Evolutionary conservation across 2,113 vertebrate genomes (phyloP).

Genomic region (Collichthys lucidus): DNA sequence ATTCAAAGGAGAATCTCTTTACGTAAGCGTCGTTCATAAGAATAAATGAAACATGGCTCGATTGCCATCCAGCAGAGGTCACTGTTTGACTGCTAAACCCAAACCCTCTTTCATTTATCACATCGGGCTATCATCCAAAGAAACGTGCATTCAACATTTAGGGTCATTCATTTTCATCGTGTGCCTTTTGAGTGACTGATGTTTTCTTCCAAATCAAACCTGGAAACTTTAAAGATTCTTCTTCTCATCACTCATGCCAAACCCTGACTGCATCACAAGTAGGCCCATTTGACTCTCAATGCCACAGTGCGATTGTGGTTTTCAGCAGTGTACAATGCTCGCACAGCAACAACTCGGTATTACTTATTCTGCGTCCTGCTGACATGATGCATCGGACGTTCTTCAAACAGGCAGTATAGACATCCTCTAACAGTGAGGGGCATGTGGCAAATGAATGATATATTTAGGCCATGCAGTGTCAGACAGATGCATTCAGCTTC

Average conservation of each 20-base stretch:
- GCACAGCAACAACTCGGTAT: not conserved
- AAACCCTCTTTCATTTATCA: conserved; percentile 3
- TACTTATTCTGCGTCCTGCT: not conserved
- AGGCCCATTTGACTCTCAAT: not conserved
- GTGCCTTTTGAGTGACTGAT: not conserved
- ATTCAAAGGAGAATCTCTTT: not conserved
- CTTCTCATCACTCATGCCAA: not conserved
- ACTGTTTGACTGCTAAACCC: conserved; percentile 71
- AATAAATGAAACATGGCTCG: conserved; percentile 12
- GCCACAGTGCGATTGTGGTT: not conserved
- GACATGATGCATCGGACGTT: conserved; percentile 8
- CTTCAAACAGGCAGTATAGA: not conserved
- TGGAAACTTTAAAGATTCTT: not conserved
- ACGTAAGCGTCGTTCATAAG: not conserved
- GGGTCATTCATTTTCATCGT: not conserved
- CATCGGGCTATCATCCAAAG: not conserved
- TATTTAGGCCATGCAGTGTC: conserved; percentile 54
- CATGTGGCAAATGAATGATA: conserved; percentile 49
- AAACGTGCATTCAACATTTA: not conserved
- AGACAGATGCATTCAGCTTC: conserved; percentile 49
- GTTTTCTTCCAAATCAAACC: not conserved
- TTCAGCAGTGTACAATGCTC: conserved; percentile 1
- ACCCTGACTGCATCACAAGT: conserved; percentile 5
- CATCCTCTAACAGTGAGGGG: not conserved
- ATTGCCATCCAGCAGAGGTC: conserved; percentile 80